Evolutionary conservation across 2,888 invertebrate species (phyloP), one percentile per base, ranked within the genome.

Genomic region (Antheraea yamamai): DNA sequence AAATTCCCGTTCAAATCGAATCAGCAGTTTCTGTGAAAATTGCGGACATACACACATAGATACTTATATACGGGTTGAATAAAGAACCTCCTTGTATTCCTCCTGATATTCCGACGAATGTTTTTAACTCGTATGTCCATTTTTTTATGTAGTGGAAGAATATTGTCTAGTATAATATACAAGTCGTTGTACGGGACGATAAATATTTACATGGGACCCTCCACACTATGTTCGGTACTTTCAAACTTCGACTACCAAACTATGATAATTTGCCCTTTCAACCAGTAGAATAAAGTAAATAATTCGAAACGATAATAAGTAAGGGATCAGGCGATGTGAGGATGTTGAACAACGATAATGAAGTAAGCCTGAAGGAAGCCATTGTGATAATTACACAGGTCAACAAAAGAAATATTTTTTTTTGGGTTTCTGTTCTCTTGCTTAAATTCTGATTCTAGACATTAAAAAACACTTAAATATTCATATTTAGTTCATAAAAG

Each of bases 191-290:
- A 18, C 7, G 64, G 64, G 26, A 23, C 64, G n/a, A 64, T 30
- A 64, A 26, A 30, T 64, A 64, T 64, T 64, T 64, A 64, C 64
- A 64, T 4, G 16, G 64, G 64, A 30, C 64, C 55, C 55, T 55
- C 55, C 55, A 55, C 55, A 55, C 55, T 20, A 18, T 7, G 18
- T 55, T 55, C 20, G 55, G 52, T 7, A 55, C 55, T 55, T 20
- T 55, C 20, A 55, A 55, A 55, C 55, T 55, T 18, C 55, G 26
- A 64, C 23, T 26, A 64, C 16, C 10, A 64, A 64, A 64, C 64
- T 64, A 64, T 64, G 64, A 64, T 64, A 64, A 26, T 64, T 64
- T 64, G 64, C 26, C 64, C 64, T 64, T 64, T 64, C 4, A 16
- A 30, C 64, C n/a, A 64, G 23, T 30, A 23, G 26, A 64, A 64